These are phyloP conservation scores for Odontomyia ornata DNA, from an alignment of 2,888 invertebrate genomes.

Conservation along the genomic window DNA sequence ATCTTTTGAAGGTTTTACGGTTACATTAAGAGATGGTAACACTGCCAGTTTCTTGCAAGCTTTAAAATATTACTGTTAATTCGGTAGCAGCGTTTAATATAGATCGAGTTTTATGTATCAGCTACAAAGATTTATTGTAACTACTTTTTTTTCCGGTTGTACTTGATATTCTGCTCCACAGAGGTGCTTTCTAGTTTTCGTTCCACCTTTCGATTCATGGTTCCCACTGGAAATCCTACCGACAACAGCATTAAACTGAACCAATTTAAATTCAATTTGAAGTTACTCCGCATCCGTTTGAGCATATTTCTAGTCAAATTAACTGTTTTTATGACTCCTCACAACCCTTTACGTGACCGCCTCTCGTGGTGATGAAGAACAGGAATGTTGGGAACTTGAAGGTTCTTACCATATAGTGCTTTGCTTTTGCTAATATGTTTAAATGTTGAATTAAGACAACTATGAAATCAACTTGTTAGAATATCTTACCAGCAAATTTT, in stretches of 20 bases:
- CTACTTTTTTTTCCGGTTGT: neutral
- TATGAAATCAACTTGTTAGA: constrained; percentile 25
- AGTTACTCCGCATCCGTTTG: constrained; percentile 17
- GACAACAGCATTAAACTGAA: neutral
- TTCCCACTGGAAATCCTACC: neutral
- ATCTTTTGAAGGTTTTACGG: too few species aligned
- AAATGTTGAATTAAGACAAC: constrained; percentile 7
- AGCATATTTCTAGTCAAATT: constrained; percentile 40
- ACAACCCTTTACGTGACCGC: too few species aligned
- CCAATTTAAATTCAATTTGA: constrained; percentile 42
- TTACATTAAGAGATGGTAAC: too few species aligned
- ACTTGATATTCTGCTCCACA: neutral
- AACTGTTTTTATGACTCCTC: constrained; percentile 15
- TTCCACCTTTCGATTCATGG: neutral
- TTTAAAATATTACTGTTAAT: constrained; percentile 15
- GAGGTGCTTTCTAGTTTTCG: neutral
- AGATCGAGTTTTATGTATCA: constrained; percentile 34
- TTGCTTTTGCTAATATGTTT: neutral
- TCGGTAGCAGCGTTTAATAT: constrained; percentile 14
- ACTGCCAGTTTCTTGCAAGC: too few species aligned
- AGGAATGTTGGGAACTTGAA: neutral
- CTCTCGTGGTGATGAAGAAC: neutral
- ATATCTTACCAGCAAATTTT: constrained; percentile 22
- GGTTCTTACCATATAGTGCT: neutral
- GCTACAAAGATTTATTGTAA: constrained; percentile 36